Evolutionary conservation across 2,888 invertebrate genomes (phyloP), one percentile per base, ranked within the genome.

Genomic region (Unio pictorum): DNA sequence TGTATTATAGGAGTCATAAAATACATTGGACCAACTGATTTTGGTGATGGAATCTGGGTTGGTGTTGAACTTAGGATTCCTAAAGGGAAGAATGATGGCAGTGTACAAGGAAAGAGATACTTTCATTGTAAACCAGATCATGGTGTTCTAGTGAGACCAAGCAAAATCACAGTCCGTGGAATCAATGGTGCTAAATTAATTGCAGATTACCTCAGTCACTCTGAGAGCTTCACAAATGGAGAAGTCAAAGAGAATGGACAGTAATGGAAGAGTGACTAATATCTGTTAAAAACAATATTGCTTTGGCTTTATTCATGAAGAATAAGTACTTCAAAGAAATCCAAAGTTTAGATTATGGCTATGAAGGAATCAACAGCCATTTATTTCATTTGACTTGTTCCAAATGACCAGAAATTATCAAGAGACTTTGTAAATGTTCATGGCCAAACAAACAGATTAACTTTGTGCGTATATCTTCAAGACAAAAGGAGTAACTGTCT

Each of bases 11-110:
- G 90, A 55, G 79, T 86, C 20, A 86, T 91, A 20, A 81, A 88
- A 45, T 91, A 89, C 77, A 89, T 91, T 68, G 92, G 92, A 62
- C 84, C 87, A 6, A 90, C 91, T 26, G 90, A 91, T 56, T 91
- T 91, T 78, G 90, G 91, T n/a, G 91, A 90, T 30, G 91, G 91
- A 5, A 82, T 89, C 15, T 92, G 91, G 91, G 84, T 91, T 18
- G 92, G 92, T 6, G 88, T 92, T 26, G 92, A 92, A 79, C 82
- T 91, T 63, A 79, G 90, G 57, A 85, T 87, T 34, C 83, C 90
- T 4, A 88, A 88, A 70, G 90, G 90, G 63, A 88, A 87, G 75
- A 89, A 90, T 72, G 90, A 90, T 68, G 90, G 90, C 8, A 77
- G 78, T n/a, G 89, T 90, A 4, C 86, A 87, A 63, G 89, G 89